Evolutionary conservation across 2,888 invertebrate species (phyloP).

Genomic region (Microdon myrmicae): DNA sequence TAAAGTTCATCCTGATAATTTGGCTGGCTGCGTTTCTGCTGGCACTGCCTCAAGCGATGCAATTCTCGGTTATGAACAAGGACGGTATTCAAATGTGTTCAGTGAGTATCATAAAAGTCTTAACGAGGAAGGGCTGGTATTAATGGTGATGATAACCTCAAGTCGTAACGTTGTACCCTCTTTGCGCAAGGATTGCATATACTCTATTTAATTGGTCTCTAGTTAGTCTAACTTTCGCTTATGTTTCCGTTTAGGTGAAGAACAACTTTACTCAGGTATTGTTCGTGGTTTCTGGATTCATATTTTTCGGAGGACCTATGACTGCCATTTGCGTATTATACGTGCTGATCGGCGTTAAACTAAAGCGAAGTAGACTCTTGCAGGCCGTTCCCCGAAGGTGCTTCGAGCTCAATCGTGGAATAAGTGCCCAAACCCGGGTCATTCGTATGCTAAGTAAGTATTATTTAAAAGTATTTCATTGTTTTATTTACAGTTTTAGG

Average conservation of each 20-base stretch:
- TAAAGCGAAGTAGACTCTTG: constrained; percentile 74
- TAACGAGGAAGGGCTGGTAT: constrained; percentile 3
- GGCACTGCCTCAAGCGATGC: constrained; percentile 77
- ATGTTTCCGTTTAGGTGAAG: constrained; percentile 60
- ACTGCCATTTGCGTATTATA: constrained; percentile 85
- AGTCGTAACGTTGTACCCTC: constrained; percentile 23
- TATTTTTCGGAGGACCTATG: constrained; percentile 90
- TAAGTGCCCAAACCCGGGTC: constrained; percentile 73
- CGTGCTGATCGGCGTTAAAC: constrained; percentile 78
- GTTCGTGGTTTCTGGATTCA: constrained; percentile 81
- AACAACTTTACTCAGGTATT: constrained; percentile 72
- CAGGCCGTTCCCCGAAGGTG: constrained; percentile 70
- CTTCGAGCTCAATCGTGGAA: constrained; percentile 68
- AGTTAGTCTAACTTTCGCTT: constrained; percentile 24
- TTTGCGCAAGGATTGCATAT: background rate
- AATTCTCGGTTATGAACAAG: constrained; percentile 63
- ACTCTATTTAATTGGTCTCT: constrained; percentile 33
- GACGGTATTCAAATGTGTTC: constrained; percentile 63
- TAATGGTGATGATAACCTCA: constrained; percentile 11
- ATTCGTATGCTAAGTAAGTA: constrained; percentile 84
- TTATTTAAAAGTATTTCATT: background rate
- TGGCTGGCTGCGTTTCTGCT: constrained; percentile 82
- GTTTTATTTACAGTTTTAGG: no score
- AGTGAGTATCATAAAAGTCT: constrained; percentile 56
- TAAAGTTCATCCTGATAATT: constrained; percentile 81